phyloP scores from a whole-genome alignment of 1,140 invertebrate species.

The Pomacea maculata region DNA sequence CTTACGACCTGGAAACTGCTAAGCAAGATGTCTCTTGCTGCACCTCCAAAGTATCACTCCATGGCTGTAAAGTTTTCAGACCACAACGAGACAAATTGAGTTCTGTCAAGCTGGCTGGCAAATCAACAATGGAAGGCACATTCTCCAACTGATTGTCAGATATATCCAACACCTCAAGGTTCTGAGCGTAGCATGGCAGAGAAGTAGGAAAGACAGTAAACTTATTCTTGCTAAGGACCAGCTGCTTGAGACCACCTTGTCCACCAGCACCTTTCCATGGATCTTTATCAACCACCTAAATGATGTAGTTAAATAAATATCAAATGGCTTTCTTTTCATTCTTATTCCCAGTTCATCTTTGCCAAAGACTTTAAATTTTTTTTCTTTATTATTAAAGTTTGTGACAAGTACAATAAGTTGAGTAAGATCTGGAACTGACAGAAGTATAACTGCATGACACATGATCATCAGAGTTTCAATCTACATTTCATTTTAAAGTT shows the following conservation, averaged over 20 bases:
- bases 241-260: conserved; percentile 28
- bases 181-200: conserved; percentile 88
- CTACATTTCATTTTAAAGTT: too few relatives aligned
- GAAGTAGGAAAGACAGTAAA: conserved; percentile 86
- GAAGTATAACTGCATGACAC: too few relatives aligned
- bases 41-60: conserved; percentile 17
- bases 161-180: conserved; percentile 86
- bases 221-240: conserved; percentile 92
- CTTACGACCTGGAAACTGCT: conserved; percentile 16
- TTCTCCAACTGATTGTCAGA: conserved; percentile 83
- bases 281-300: conserved; percentile 27
- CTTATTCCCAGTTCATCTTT: too few relatives aligned
- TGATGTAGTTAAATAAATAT: background rate
- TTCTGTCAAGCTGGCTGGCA: conserved; percentile 87
- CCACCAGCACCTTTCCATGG: conserved; percentile 21
- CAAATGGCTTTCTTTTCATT: too few relatives aligned
- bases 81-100: conserved; percentile 79
- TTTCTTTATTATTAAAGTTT: too few relatives aligned
- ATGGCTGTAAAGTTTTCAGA: conserved; percentile 25
- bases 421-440: too few relatives aligned
- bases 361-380: too few relatives aligned
- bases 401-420: too few relatives aligned
- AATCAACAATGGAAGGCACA: conserved; percentile 87
- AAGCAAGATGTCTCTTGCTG: conserved; percentile 22
- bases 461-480: too few relatives aligned